Conservation (phyloP, 2,888 invertebrate species). For the Apodemia zela region DNA sequence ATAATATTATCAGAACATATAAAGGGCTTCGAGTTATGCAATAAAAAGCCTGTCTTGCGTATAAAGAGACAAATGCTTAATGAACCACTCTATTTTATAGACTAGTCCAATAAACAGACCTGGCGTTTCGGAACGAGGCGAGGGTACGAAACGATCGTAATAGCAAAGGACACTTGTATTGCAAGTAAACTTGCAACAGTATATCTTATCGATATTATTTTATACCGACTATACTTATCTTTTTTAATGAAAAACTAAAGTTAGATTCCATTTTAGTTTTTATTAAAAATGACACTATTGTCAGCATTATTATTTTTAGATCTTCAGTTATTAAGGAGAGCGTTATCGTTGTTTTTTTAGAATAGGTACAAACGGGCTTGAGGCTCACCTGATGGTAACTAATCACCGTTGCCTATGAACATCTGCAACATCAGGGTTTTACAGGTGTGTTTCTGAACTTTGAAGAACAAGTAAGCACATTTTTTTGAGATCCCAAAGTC, state of each 20-base stretch:
- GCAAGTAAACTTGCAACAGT: slow-evolving; percentile 50
- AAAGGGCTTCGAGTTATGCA: slow-evolving; percentile 61
- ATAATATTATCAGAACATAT: slow-evolving; percentile 38
- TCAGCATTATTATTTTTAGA: no score
- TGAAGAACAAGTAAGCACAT: no score
- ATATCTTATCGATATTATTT: neutral
- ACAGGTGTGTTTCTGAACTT: no score
- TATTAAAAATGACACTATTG: no score
- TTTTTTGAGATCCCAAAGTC: no score
- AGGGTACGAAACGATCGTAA: slow-evolving; percentile 49
- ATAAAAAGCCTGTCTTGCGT: slow-evolving; percentile 53
- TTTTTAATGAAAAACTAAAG: neutral
- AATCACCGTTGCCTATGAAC: no score
- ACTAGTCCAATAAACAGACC: slow-evolving; percentile 59
- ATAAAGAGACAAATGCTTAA: slow-evolving; percentile 53
- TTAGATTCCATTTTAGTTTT: no score
- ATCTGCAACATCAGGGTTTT: no score
- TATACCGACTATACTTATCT: neutral
- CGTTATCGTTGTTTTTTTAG: no score
- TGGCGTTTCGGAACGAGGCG: slow-evolving; percentile 50
- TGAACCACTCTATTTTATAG: slow-evolving; percentile 68
- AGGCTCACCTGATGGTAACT: no score
- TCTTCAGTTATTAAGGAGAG: no score
- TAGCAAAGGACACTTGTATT: slow-evolving; percentile 67
- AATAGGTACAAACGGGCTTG: no score